Percentiles rank a stretch among this genome's conserved stretches.
phyloP scores from a whole-genome alignment of 1,140 invertebrate species.

The Macrobrachium nipponense region DNA sequence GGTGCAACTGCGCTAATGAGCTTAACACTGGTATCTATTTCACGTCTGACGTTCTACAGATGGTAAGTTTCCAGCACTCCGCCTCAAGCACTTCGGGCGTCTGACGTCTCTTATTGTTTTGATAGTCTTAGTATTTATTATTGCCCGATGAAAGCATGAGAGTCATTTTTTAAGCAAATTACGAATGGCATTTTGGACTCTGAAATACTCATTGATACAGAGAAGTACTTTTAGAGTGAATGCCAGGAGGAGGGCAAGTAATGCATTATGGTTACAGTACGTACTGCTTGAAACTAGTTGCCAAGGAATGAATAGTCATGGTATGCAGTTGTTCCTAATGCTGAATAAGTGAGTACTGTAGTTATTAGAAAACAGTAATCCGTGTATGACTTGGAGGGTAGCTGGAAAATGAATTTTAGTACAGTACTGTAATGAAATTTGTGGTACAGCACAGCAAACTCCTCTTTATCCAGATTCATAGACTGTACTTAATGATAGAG shows the following conservation, averaged over 20 bases:
- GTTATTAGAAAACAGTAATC: neutral
- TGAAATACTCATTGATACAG: constrained; percentile 28
- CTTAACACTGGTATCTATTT: constrained; percentile 60
- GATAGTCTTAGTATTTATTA: constrained; percentile 37
- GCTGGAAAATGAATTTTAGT: neutral
- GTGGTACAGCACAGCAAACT: no score
- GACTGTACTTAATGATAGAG: no score
- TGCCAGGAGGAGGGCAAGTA: constrained; percentile 37
- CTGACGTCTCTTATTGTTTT: constrained; percentile 23
- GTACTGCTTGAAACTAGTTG: neutral
- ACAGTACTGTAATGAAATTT: neutral
- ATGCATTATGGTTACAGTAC: neutral
- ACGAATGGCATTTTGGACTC: constrained; percentile 32
- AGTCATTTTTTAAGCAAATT: constrained; percentile 22
- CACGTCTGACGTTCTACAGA: constrained; percentile 60
- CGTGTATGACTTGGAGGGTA: neutral
- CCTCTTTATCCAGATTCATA: no score
- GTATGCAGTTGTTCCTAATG: no score
- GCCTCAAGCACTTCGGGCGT: constrained; percentile 52
- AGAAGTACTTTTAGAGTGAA: constrained; percentile 34
- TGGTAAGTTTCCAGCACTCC: constrained; percentile 54
- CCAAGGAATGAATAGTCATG: neutral
- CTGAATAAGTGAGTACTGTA: neutral
- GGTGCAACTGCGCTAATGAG: constrained; percentile 52
- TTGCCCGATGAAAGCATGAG: constrained; percentile 49